Evolutionary conservation across 2,113 vertebrate species (phyloP), one percentile per base, ranked within the genome.

Genomic region (Galeopterus variegatus): DNA sequence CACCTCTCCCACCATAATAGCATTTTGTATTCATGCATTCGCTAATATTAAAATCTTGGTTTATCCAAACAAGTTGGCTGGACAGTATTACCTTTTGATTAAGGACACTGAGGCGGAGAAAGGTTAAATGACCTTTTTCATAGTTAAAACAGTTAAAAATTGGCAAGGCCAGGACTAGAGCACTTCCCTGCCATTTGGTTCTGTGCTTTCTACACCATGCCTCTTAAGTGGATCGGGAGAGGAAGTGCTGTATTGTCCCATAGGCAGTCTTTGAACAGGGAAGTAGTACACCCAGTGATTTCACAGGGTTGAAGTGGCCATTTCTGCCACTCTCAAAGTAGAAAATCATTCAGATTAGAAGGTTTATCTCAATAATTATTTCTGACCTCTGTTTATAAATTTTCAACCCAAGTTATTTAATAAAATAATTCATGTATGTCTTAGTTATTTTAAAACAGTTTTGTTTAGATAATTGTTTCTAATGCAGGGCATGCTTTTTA

Each of bases 71-170:
- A 91, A 48, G 33, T 86, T 94, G 45, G 8, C 45, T 81, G 24
- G 45, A 88, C 11, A 85, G 8, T 81, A 45, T 58, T 89, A 48
- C 82, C n/a, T 88, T 96, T 94, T 31, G 8, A 64, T 94, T 65
- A 84, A 90, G 12, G 73, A 80, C 70, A 75, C 33, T 90, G 56
- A 86, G n/a, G n/a, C 41, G 48, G 73, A 85, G 82, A 89, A 95
- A 84, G 12, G 28, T 48, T 62, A 80, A 90, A 84, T 73, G n/a
- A 45, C 41, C n/a, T 48, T 93, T 72, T 21, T 3, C 5, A 11
- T 89, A 56, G 4, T 67, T 88, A 62, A 89, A 92, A 45, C 5
- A 26, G 56, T 77, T 72, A 56, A 85, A 88, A 62, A 50, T 82
- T 77, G 23, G 6, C 13, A 70, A 69, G 33, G 8, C 19, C 56